phyloP scores from a whole-genome alignment of 2,888 invertebrate genomes.

The Rhagonycha lutea region DNA sequence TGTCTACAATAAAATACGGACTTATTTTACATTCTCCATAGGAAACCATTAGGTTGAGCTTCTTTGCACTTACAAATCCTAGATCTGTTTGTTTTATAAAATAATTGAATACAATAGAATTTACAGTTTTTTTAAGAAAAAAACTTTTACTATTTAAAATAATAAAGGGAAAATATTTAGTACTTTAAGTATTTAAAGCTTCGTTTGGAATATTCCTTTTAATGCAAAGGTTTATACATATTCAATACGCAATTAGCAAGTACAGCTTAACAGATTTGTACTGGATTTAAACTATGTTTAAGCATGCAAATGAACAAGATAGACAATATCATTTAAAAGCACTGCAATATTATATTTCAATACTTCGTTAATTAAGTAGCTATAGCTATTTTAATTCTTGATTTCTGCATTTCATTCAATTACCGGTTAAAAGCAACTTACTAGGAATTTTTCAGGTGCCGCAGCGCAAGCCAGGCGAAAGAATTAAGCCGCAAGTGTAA shows the following conservation, averaged over 20 bases:
- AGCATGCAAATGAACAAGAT: conserved; percentile 16
- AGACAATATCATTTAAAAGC: neutral
- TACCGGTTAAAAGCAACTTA: too few species aligned
- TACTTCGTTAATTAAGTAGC: neutral
- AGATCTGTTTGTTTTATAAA: neutral
- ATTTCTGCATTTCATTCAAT: too few species aligned
- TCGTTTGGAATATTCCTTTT: conserved; percentile 3
- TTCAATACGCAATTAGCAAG: conserved; percentile 19
- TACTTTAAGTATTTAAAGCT: neutral
- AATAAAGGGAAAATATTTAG: neutral
- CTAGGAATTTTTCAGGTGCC: too few species aligned
- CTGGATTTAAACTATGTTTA: conserved; percentile 17
- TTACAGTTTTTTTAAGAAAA: neutral
- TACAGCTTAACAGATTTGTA: conserved; percentile 18
- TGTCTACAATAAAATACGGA: neutral
- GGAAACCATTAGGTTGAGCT: neutral
- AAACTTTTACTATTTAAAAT: neutral
- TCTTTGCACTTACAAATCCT: neutral
- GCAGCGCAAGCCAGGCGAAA: too few species aligned
- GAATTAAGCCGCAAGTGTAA: too few species aligned
- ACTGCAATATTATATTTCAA: neutral
- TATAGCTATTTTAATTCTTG: neutral
- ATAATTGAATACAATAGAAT: neutral
- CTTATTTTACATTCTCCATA: neutral
- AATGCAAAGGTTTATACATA: conserved; percentile 10